Conservation (phyloP, 30 jellyfish, hydroid and myxozoan genomes). For the Morbakka virulenta region DNA sequence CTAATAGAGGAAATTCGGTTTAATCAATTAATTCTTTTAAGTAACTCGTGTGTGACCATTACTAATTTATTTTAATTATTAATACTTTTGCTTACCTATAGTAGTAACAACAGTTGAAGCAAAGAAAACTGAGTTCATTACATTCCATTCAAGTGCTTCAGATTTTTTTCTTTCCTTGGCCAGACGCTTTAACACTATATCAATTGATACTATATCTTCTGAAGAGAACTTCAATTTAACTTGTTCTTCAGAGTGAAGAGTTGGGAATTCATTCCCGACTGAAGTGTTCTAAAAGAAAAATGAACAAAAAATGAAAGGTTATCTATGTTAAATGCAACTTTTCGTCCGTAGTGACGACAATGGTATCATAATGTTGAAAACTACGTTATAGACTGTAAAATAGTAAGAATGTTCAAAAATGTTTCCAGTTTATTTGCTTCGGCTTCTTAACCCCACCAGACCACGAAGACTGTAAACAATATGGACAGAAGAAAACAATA, state of each 20-base stretch:
- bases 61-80: not conserved
- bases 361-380: too few species aligned
- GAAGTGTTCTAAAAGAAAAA: not conserved
- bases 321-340: too few species aligned
- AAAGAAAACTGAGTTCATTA: slow-evolving; percentile 84
- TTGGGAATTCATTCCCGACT: not conserved
- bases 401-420: too few species aligned
- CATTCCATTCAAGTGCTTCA: slow-evolving; percentile 65
- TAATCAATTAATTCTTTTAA: not conserved
- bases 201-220: slow-evolving; percentile 23
- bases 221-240: slow-evolving; percentile 4
- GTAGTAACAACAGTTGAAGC: slow-evolving; percentile 97
- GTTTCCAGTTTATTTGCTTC: too few species aligned
- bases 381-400: too few species aligned
- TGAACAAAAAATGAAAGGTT: not conserved
- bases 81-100: slow-evolving; percentile 54
- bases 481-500: too few species aligned
- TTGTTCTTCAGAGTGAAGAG: not conserved
- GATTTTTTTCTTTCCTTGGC: slow-evolving; percentile 23
- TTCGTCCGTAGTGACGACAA: too few species aligned
- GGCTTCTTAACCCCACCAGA: too few species aligned
- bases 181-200: slow-evolving; percentile 14
- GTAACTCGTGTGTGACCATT: not conserved
- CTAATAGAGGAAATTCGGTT: too few species aligned
- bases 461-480: too few species aligned